phyloP scores from a whole-genome alignment of 2,888 invertebrate genomes.

The Drosophila recens region DNA sequence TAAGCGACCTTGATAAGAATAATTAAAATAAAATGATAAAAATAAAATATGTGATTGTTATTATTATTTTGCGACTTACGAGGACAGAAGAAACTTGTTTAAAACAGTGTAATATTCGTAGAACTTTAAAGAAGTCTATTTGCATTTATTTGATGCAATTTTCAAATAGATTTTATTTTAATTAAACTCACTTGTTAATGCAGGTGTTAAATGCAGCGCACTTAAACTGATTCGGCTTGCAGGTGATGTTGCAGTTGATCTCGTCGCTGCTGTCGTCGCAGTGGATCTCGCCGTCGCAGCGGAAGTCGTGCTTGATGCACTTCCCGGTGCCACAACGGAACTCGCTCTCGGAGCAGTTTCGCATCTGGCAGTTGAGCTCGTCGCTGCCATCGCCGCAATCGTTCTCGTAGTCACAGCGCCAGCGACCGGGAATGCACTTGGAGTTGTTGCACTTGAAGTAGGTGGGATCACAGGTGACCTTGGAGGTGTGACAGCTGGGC shows the following conservation, averaged over 20 bases:
- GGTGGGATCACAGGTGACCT: constrained; percentile 90
- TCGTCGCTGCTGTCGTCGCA: constrained; percentile 91
- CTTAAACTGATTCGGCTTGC: constrained; percentile 88
- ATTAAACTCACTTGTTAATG: constrained; percentile 86
- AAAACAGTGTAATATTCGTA: no score
- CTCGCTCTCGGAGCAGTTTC: constrained; percentile 87
- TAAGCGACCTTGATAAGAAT: no score
- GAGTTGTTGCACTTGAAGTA: constrained; percentile 89
- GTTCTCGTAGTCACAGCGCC: constrained; percentile 89
- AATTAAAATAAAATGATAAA: no score
- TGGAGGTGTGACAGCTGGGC: constrained; percentile 86
- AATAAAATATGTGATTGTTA: no score
- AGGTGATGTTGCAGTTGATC: constrained; percentile 87
- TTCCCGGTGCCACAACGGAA: constrained; percentile 88
- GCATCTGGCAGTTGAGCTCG: constrained; percentile 89
- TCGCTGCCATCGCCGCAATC: constrained; percentile 94
- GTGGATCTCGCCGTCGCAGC: constrained; percentile 90
- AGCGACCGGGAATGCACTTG: constrained; percentile 90
- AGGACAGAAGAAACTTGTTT: no score
- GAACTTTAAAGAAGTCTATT: no score
- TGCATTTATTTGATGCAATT: no score
- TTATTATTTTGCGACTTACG: no score
- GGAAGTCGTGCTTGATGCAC: constrained; percentile 88
- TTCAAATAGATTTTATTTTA: background rate
- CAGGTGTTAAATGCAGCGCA: constrained; percentile 88